Base-by-base conservation (phyloP, 2,888 invertebrate genomes). In the Drosophila hamatofila region DNA sequence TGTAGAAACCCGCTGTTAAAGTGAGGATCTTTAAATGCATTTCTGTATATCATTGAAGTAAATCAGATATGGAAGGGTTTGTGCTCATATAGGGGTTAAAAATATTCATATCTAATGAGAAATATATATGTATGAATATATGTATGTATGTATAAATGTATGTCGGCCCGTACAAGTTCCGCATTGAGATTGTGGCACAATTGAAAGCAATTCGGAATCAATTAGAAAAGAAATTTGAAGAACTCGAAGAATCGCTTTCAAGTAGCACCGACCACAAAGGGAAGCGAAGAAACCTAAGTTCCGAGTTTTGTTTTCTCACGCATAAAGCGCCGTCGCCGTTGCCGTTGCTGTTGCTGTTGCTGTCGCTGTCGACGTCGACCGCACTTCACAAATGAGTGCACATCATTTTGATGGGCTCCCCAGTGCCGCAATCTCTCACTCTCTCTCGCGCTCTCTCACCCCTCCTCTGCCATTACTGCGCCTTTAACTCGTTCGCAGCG, bases 321-420 rank as follows among this genome's bases (percentile, higher is more conserved):
- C 83, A 85, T 48, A 62, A 62, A 70, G 63, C 70, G 70, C 46
- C 74, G 70, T 18, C 23, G 33, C 2, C 42, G 55, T 37, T 54
- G 44, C 11, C 48, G 42, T 51, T 62, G 71, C 37, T 72, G 69
- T 16, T 7, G 30, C 30, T 8, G 30, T 18, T 14, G 14, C 39
- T n/a, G 39, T n/a, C 37, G 27, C 16, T 2, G 44, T 44, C 23
- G 46, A 11, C 54, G 56, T 44, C 62, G 51, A 49, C n/a, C 78
- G 82, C 67, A 86, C 84, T 86, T 84, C 86, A 86, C 86, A 84
- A 84, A 86, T 83, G 84, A 86, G 86, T 80, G 86, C 86, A 83
- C 86, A 84, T 81, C 57, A 69, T 70, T 84, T 80, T 76, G 85
- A 81, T 69, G 85, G 67, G 75, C 74, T 72, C 61, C 67, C 60